Percentiles rank a stretch among this genome's conserved stretches.
Evolutionary conservation across 2,888 invertebrate species (phyloP).

Genomic region (Sminthurides aquaticus): DNA sequence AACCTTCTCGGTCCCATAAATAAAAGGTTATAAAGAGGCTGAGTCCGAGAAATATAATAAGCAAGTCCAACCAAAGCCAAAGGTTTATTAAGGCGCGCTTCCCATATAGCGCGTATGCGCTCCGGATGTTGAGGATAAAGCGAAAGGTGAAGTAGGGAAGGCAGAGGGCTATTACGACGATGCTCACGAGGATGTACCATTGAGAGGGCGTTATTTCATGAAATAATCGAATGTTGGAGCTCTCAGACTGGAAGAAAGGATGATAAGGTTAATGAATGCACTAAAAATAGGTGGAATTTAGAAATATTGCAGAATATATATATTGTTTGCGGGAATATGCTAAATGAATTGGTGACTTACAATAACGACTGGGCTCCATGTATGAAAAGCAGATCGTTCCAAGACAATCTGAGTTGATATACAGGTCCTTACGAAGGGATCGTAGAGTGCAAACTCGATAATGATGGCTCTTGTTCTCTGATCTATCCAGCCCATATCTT

Average conservation of each 20-base stretch:
- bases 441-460: constrained; percentile 13
- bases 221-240: not conserved
- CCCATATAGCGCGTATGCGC: not conserved
- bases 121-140: not conserved
- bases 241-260: not conserved
- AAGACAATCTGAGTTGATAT: not conserved
- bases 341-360: not conserved
- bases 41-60: too few relatives aligned
- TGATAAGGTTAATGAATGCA: not conserved
- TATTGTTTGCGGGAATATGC: not conserved
- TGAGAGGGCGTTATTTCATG: not conserved
- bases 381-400: constrained; percentile 7
- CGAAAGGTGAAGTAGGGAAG: not conserved
- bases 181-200: not conserved
- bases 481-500: constrained; percentile 3
- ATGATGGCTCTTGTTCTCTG: constrained; percentile 2
- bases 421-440: constrained; percentile 2
- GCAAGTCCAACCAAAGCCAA: not conserved
- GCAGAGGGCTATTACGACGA: not conserved
- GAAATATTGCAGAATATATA: not conserved
- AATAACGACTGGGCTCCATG: not conserved
- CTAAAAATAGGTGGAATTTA: too few relatives aligned
- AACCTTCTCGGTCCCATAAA: too few relatives aligned
- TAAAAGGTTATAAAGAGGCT: too few relatives aligned
- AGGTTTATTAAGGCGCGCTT: not conserved